Evolutionary conservation across 2,797 vertebrate species (phyloP).

Genomic region (Oreonectes daqikongensis): DNA sequence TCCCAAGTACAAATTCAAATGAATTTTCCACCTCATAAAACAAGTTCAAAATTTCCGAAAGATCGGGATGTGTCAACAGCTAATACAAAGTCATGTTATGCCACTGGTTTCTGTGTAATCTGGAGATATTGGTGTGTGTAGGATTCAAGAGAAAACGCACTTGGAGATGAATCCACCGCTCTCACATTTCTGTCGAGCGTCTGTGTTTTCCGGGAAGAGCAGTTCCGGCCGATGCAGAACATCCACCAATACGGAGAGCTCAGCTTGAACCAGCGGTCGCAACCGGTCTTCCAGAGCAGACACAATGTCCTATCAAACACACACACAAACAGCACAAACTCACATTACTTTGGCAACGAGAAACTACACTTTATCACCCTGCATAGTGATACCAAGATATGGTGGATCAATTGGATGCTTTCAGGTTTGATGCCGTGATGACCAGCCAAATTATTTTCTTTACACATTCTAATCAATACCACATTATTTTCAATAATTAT

Average conservation of each 20-base stretch:
- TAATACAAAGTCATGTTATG: background rate
- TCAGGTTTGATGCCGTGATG: background rate
- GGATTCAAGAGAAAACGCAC: slow-evolving; percentile 71
- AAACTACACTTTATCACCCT: background rate
- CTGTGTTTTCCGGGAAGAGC: slow-evolving; percentile 97
- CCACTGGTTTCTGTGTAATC: background rate
- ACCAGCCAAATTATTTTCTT: too few relatives aligned
- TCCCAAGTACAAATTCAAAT: too few relatives aligned
- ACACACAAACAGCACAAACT: background rate
- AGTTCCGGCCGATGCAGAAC: slow-evolving; percentile 95
- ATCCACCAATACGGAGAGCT: slow-evolving; percentile 94
- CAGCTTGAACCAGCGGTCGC: slow-evolving; percentile 93
- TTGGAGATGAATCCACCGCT: slow-evolving; percentile 99
- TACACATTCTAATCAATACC: too few relatives aligned
- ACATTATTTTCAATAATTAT: too few relatives aligned
- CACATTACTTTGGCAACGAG: background rate
- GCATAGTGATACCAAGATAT: background rate
- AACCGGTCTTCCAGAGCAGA: slow-evolving; percentile 94
- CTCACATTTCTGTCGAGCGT: slow-evolving; percentile 94
- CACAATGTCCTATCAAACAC: slow-evolving; percentile 88
- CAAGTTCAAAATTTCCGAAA: too few relatives aligned
- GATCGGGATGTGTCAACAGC: too few relatives aligned
- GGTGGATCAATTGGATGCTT: background rate
- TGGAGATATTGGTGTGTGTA: background rate
- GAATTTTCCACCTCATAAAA: too few relatives aligned